Base-by-base conservation (phyloP, 30 jellyfish, hydroid and myxozoan species). In the Catostylus mosaicus region DNA sequence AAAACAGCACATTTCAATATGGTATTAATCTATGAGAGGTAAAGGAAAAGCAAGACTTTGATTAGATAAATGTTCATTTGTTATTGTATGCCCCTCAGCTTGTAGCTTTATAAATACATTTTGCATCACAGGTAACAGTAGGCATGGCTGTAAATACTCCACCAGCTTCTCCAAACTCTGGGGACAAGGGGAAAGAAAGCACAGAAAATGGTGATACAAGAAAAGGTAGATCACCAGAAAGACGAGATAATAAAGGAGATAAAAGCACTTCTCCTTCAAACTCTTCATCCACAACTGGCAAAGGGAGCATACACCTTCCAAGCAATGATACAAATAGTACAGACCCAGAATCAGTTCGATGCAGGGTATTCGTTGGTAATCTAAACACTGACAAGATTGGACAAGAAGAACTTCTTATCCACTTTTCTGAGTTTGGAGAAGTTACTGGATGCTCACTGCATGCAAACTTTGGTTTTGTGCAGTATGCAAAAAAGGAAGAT, bases 361-460 rank as follows among this genome's bases (percentile, higher is more conserved):
- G 95, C 70, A 78, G 99, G 70, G 96, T 94, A 64, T 94, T 94
- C 30, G 74, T 94, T 75, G 99, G 99, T 8, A 94, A 94, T 68
- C 82, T 94, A 22, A 80, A 78, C 40, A 78, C 88, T 0, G 99
- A 89, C 33, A 88, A 88, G 57, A 71, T 89, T 0, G 80, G 96
- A 24, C 87, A 90, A 45, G 85, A 67, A 1, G 97, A 94, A 4
- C 57, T 94, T 1, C 90, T 83, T 30, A 86, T 83, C 60, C 88
- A 80, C 23, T 94, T 94, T 73, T 46, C 82, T 26, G 64, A 88
- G 59, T 89, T 34, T 84, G 99, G 99, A 45, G 77, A 80, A 57
- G 77, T 88, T 19, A 69, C 35, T 50, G 96, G 97, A 51, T 74
- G 91, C 71, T 94, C 99, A 9, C 33, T 94, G 8, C 97, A 94